A percentile compares a stretch with the other conserved stretches of the same genome.
phyloP scores from a whole-genome alignment of 2,797 vertebrate genomes.

The Sarcoramphus papa region DNA sequence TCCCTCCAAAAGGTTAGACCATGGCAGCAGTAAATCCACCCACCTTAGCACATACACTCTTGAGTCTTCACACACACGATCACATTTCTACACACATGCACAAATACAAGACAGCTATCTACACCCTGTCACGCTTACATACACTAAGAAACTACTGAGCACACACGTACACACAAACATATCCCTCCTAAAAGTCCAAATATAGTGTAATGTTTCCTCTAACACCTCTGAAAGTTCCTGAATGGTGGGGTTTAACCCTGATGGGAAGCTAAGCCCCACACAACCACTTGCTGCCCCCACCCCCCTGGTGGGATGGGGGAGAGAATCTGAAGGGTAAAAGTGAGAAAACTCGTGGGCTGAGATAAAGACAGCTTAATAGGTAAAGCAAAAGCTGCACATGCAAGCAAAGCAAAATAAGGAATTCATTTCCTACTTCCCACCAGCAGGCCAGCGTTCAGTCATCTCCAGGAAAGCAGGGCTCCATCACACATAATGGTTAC shows the following conservation, averaged over 20 bases:
- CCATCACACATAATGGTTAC: too few species aligned
- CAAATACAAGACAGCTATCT: not conserved
- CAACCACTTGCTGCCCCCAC: not conserved
- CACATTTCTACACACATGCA: not conserved
- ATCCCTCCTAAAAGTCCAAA: not conserved
- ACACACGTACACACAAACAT: rapidly evolving
- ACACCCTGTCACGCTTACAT: not conserved
- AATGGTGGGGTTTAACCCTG: not conserved
- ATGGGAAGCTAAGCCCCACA: not conserved
- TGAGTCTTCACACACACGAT: not conserved
- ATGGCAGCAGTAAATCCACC: not conserved
- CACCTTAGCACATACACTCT: not conserved
- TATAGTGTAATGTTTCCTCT: not conserved
- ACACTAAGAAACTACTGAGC: not conserved
- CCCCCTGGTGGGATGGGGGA: not conserved
- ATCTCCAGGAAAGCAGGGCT: too few species aligned
- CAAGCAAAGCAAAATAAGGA: too few species aligned
- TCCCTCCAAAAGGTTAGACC: not conserved
- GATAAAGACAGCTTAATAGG: too few species aligned
- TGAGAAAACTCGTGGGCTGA: too few species aligned
- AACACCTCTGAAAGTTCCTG: not conserved
- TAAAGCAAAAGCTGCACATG: too few species aligned
- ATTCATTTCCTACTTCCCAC: too few species aligned
- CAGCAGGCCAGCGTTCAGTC: too few species aligned
- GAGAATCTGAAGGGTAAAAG: too few species aligned